Evolutionary conservation across 2,888 invertebrate genomes (phyloP).

Genomic region (Agonum fuliginosum): DNA sequence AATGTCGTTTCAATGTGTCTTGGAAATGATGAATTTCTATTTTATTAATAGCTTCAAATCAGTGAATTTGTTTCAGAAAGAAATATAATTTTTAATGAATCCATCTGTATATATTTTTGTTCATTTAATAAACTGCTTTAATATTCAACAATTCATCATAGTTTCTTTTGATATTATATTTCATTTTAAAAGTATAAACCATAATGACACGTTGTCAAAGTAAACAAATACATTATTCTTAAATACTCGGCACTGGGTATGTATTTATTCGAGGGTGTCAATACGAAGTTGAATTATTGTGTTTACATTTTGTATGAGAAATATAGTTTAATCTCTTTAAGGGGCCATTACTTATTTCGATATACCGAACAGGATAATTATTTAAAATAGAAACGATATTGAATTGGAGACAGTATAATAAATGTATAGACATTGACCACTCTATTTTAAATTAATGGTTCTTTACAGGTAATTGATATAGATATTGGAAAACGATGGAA

Average conservation of each 20-base stretch:
- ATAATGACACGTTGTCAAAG: constrained; percentile 14
- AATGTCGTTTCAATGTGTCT: too few relatives aligned
- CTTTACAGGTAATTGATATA: too few relatives aligned
- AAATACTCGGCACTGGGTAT: constrained; percentile 5
- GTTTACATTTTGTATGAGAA: constrained; percentile 31
- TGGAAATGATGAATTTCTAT: too few relatives aligned
- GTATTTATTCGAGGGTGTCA: not conserved
- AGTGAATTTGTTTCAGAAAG: too few relatives aligned
- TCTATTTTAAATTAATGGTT: too few relatives aligned
- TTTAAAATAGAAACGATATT: constrained; percentile 24
- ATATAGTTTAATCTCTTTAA: constrained; percentile 35
- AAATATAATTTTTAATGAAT: too few relatives aligned
- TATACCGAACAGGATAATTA: constrained; percentile 9
- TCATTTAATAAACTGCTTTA: not conserved
- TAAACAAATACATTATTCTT: constrained; percentile 31
- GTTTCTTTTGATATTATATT: constrained; percentile 14
- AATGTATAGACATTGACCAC: constrained; percentile 4
- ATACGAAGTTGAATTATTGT: constrained; percentile 7
- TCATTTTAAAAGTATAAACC: constrained; percentile 13
- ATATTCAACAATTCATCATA: not conserved
- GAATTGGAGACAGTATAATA: constrained; percentile 5
- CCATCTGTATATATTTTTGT: too few relatives aligned
- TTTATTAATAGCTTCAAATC: too few relatives aligned
- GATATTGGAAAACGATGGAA: too few relatives aligned
- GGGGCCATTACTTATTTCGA: constrained; percentile 14